These are phyloP conservation scores for Falco rusticolus DNA, from an alignment of 2,797 vertebrate species.

Conservation along the genomic window DNA sequence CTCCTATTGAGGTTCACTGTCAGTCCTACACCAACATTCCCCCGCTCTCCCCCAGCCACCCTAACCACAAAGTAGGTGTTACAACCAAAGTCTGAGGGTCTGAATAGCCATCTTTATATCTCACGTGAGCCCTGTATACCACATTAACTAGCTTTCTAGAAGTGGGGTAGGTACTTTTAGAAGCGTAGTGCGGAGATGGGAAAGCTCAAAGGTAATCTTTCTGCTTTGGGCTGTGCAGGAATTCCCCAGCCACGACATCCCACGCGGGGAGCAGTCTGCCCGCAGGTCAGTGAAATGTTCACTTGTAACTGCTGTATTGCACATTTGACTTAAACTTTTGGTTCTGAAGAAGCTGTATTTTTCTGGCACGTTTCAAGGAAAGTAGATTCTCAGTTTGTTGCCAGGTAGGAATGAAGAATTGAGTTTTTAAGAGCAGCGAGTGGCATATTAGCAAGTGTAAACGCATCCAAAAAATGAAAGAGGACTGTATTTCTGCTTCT, in stretches of 20 bases:
- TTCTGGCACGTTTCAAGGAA: not conserved
- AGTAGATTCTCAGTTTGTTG: slow-evolving; percentile 21
- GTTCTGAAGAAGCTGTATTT: not conserved
- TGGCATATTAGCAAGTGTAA: slow-evolving; percentile 64
- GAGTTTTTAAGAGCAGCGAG: slow-evolving; percentile 48
- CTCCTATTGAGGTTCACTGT: not conserved
- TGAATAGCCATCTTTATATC: not conserved
- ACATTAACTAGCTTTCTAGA: not conserved
- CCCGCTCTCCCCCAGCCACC: not conserved
- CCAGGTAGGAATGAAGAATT: slow-evolving; percentile 37
- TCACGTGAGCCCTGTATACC: not conserved
- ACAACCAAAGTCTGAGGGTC: not conserved
- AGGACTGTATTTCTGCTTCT: slow-evolving; percentile 46
- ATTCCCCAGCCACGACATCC: not conserved
- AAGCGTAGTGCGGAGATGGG: not conserved
- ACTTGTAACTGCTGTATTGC: not conserved
- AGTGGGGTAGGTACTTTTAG: not conserved
- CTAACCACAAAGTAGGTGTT: not conserved
- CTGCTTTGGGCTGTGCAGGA: not conserved
- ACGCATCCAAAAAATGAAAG: slow-evolving; percentile 45
- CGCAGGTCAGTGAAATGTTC: not conserved
- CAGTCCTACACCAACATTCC: not conserved
- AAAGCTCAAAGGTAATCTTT: not conserved
- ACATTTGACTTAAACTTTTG: not conserved
- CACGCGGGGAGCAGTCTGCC: not conserved